These are phyloP conservation scores for Erythrocebus patas DNA, from an alignment of 2,113 vertebrate species.

Conservation along the genomic window DNA sequence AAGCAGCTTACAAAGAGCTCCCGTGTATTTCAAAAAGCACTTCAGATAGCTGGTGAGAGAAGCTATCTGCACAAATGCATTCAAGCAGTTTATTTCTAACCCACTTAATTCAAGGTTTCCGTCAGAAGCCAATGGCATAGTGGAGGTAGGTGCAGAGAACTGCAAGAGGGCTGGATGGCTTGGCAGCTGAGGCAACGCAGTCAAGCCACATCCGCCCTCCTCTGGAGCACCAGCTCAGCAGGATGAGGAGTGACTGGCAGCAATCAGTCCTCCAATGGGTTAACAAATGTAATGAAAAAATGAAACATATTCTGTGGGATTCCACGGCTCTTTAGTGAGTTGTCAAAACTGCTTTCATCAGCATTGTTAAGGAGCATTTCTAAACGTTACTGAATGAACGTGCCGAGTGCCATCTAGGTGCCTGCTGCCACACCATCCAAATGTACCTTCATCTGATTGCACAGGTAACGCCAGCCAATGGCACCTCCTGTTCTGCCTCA, in stretches of 20 bases:
- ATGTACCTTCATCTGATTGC: not conserved
- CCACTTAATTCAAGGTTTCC: slow-evolving; percentile 70
- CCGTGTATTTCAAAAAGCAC: slow-evolving; percentile 73
- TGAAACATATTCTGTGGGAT: not conserved
- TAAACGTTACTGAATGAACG: not conserved
- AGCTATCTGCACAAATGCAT: slow-evolving; percentile 69
- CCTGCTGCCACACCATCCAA: not conserved
- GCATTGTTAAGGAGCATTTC: not conserved
- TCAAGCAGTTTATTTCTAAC: slow-evolving; percentile 73
- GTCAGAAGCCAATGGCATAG: not conserved
- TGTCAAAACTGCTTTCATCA: not conserved
- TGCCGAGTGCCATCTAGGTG: not conserved
- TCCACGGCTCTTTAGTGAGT: not conserved
- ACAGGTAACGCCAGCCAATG: not conserved
- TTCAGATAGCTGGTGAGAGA: slow-evolving; percentile 70
- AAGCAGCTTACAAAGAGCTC: slow-evolving; percentile 75
- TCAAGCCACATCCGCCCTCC: not conserved
- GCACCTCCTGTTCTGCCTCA: not conserved
- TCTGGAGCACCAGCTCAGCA: not conserved
- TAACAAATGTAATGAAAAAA: not conserved
- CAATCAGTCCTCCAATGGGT: not conserved
- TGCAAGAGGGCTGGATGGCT: not conserved
- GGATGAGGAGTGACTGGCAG: not conserved
- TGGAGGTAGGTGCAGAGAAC: not conserved
- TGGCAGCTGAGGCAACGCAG: not conserved